Evolutionary conservation across 2,113 vertebrate genomes (phyloP).

Genomic region (Cyanistes caeruleus): DNA sequence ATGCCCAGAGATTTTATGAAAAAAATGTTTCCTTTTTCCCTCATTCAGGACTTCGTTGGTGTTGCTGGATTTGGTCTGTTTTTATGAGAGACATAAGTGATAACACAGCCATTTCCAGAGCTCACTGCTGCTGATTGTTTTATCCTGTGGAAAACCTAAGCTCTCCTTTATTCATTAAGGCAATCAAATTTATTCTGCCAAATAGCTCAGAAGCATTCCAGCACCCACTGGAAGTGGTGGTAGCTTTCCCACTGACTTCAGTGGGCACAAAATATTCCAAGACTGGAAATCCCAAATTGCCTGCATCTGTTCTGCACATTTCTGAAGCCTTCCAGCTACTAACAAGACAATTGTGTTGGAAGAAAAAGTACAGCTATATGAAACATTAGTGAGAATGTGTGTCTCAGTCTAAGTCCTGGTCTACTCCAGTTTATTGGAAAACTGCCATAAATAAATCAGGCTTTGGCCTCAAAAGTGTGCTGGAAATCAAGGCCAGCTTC

Average conservation of each 20-base stretch:
- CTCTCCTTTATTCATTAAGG: neutral
- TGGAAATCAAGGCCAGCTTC: neutral
- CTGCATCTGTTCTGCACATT: slow-evolving; percentile 26
- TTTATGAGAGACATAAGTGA: neutral
- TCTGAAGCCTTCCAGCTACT: slow-evolving; percentile 35
- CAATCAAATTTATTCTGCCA: neutral
- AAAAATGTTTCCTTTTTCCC: neutral
- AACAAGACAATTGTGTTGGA: slow-evolving; percentile 19
- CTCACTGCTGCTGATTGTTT: neutral
- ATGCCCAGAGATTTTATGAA: neutral
- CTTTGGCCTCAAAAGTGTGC: neutral
- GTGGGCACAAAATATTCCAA: neutral
- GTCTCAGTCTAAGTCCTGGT: neutral
- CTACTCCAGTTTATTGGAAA: slow-evolving; percentile 8
- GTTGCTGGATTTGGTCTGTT: neutral
- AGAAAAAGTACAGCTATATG: neutral
- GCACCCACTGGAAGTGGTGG: neutral
- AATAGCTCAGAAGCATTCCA: neutral
- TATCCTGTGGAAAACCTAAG: neutral
- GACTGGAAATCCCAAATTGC: neutral
- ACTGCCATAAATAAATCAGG: neutral
- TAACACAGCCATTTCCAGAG: neutral
- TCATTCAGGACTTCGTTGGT: neutral
- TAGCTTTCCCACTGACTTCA: neutral
- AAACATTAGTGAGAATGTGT: neutral